Conservation (phyloP, 2,113 vertebrate genomes). For the Ascaphus truei region DNA sequence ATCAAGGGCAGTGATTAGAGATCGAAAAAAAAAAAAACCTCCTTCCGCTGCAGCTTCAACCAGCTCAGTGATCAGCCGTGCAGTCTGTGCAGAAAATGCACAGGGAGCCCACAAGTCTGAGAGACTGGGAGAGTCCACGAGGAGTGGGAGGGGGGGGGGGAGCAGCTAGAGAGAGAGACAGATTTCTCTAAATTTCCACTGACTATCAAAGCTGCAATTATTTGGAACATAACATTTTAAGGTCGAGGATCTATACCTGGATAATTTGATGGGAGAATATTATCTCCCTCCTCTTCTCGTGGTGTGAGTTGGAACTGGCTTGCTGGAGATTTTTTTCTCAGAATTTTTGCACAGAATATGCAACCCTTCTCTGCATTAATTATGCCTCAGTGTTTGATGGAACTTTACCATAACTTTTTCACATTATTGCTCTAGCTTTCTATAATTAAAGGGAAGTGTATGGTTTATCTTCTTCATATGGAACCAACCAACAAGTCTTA, state of each 20-base stretch:
- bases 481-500: neutral
- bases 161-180: neutral
- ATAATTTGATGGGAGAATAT: constrained; percentile 13
- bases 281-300: neutral
- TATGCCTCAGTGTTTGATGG: neutral
- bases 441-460: neutral
- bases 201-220: constrained; percentile 3
- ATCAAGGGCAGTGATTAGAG: neutral
- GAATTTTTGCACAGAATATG: neutral
- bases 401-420: neutral
- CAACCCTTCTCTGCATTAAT: neutral
- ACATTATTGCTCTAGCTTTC: neutral
- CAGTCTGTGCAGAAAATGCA: neutral
- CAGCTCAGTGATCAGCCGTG: neutral
- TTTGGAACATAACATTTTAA: constrained; percentile 12
- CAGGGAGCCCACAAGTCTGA: neutral
- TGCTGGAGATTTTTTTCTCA: neutral
- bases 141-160: neutral
- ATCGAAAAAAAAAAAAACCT: neutral
- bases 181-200: constrained; percentile 5
- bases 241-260: neutral
- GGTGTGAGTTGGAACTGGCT: neutral
- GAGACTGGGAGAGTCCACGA: constrained; percentile 19
- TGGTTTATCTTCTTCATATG: neutral
- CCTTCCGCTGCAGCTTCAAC: neutral